Base-by-base conservation (phyloP, 2,113 vertebrate genomes). In the Tichodroma muraria region DNA sequence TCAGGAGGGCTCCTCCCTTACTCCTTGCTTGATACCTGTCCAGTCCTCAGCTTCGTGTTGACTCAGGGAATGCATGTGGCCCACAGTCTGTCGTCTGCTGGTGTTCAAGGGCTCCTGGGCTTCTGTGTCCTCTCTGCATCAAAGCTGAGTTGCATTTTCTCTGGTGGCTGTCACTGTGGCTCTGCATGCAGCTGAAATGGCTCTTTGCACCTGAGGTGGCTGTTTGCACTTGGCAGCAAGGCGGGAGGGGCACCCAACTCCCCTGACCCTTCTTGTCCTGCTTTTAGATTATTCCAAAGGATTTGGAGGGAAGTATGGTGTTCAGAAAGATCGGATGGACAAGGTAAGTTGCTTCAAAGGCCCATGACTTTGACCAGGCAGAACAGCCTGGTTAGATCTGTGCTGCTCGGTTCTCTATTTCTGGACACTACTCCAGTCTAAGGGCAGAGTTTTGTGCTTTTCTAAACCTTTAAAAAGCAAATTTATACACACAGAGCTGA, bases 281-380 rank as follows among this genome's bases (percentile, higher is more conserved):
- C 3, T 97, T 98, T 49, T 98, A 99, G 99, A 99, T 97, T 99
- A 99, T 50, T 98, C 99, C 1, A 98, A 98, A 96, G 99, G 99
- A 23, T 99, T 99, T 76, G 99, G 99, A 68, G 99, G 99, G 25
- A 99, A 99, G 15, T 99, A 98, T 8, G 99, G 99, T 1, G 98
- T 99, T 33, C 98, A 99, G 98, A 98, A 98, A 50, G 99, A 99
- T 91, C 97, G 99, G 6, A 99, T 99, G 99, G 99, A 99, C 83
- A 99, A 99, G 98, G 99, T 99, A 85, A 83, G 89, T 17, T 8
- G 5, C 7, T 38, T 65, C 6, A 2, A 40, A 14, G 15, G 63
- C 13, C 9, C 1, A 0, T 22, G 22, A 20, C 24, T 80, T 45
- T 65, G 60, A 18, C 49, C 31, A 5, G 28, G 17, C 15, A 49